phyloP scores from a whole-genome alignment of 2,113 vertebrate genomes.

The Larimichthys polyactis region DNA sequence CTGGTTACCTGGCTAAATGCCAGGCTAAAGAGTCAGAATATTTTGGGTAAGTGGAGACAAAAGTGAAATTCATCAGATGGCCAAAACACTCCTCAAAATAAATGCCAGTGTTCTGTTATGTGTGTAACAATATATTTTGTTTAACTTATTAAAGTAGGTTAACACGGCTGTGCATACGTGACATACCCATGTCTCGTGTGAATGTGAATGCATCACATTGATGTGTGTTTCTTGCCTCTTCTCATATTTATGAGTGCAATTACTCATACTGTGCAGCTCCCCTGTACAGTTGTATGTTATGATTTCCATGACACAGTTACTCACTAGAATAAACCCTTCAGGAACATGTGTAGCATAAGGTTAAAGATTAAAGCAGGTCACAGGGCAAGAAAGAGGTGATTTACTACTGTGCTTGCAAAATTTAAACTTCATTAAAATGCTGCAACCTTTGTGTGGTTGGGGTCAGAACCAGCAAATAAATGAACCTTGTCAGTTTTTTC shows the following conservation, averaged over 20 bases:
- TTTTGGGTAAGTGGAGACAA: background rate
- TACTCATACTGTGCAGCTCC: constrained; percentile 19
- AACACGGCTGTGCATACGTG: background rate
- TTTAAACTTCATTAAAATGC: constrained; percentile 46
- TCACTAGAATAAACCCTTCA: constrained; percentile 28
- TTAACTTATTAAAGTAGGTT: constrained; percentile 39
- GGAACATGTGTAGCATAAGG: background rate
- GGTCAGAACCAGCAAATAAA: constrained; percentile 13
- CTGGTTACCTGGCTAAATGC: background rate
- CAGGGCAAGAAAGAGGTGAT: background rate
- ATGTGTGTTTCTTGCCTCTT: background rate
- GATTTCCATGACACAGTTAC: constrained; percentile 27
- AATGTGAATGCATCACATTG: background rate
- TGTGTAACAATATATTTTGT: background rate
- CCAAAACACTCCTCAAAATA: background rate
- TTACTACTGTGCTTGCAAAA: constrained; percentile 9
- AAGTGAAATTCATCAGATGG: background rate
- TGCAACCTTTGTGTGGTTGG: background rate
- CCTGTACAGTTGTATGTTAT: constrained; percentile 15
- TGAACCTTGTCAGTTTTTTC: constrained; percentile 1
- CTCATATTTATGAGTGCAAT: constrained; percentile 22
- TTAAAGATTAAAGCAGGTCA: constrained; percentile 23
- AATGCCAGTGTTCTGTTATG: background rate
- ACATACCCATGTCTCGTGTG: constrained; percentile 1
- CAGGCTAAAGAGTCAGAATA: background rate